Percentiles rank a stretch among this genome's conserved stretches.
These are phyloP conservation scores for Geothlypis trichas DNA, from an alignment of 2,113 vertebrate species.

Conservation along the genomic window DNA sequence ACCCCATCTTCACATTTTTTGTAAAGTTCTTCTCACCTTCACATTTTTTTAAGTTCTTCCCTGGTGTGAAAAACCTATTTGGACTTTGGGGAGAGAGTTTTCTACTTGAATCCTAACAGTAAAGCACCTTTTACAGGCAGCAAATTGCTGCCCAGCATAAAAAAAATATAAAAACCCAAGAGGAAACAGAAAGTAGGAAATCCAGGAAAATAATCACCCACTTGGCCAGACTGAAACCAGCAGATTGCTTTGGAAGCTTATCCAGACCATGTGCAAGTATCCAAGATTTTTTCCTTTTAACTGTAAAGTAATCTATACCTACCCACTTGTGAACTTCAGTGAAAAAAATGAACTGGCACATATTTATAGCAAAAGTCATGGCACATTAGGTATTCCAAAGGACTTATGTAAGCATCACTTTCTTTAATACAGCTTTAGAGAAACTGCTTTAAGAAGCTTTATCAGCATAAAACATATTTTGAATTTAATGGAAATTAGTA, in stretches of 20 bases:
- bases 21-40: neutral
- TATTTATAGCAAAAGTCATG: constrained; percentile 13
- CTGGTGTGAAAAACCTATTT: neutral
- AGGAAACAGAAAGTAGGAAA: neutral
- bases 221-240: neutral
- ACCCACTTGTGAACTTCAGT: neutral
- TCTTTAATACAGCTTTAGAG: constrained; percentile 12
- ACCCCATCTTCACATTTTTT: neutral
- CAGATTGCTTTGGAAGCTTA: neutral
- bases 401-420: neutral
- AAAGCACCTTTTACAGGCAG: neutral
- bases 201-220: neutral
- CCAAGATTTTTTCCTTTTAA: neutral
- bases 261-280: neutral
- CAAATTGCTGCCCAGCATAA: neutral
- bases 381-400: constrained; percentile 32
- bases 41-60: neutral
- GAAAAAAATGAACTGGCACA: neutral
- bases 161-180: neutral
- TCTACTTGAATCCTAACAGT: neutral
- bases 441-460: constrained; percentile 33
- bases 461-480: constrained; percentile 66
- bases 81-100: neutral
- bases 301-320: constrained; percentile 12
- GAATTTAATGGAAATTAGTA: constrained; percentile 50